Percentiles rank a stretch among this genome's conserved stretches.
Conservation (phyloP, 2,113 vertebrate species). For the Megaceryle torquata region DNA sequence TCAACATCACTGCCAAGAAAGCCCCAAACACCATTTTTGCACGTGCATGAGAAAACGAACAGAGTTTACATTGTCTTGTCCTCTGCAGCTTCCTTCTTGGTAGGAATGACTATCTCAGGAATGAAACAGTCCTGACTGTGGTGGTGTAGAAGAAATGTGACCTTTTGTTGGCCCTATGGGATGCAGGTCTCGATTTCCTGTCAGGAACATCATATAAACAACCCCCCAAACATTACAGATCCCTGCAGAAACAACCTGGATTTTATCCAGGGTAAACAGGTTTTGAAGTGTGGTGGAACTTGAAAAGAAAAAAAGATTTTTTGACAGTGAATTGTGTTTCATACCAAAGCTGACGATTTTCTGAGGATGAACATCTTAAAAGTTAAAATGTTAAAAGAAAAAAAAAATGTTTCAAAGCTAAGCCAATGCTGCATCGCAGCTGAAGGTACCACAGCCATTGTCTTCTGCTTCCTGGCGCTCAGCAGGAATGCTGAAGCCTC, state of each 20-base stretch:
- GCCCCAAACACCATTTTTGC: not conserved
- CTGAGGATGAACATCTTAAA: not conserved
- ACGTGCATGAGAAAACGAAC: not conserved
- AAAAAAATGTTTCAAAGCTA: not conserved
- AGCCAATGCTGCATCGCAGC: not conserved
- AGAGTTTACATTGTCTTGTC: not conserved
- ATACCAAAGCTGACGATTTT: not conserved
- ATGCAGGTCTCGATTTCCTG: not conserved
- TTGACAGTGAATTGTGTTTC: not conserved
- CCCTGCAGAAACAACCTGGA: not conserved
- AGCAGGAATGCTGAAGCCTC: not conserved
- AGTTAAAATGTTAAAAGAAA: not conserved
- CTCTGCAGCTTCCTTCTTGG: not conserved
- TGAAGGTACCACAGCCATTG: not conserved
- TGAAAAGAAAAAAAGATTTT: not conserved
- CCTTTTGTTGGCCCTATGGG: not conserved
- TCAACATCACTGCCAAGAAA: not conserved
- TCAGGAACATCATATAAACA: not conserved
- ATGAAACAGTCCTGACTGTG: not conserved
- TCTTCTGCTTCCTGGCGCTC: not conserved
- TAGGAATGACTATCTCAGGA: too few species aligned
- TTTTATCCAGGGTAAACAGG: not conserved
- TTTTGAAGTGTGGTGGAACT: not conserved
- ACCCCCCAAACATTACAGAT: not conserved
- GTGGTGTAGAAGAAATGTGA: accelerated